Percentiles rank a stretch among this genome's conserved stretches.
Conservation (phyloP, 2,113 vertebrate species). For the Ochotona princeps region DNA sequence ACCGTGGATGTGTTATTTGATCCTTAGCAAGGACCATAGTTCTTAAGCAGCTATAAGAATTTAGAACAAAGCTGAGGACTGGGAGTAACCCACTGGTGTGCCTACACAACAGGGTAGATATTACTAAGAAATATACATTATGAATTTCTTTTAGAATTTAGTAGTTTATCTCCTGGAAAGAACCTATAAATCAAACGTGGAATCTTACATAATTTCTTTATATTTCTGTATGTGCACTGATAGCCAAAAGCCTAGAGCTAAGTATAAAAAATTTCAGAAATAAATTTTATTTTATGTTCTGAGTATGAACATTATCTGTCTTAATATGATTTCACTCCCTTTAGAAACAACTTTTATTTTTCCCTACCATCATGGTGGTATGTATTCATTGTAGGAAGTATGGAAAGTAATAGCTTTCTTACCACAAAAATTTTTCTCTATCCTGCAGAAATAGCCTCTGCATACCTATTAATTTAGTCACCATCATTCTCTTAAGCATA, state of each 20-base stretch:
- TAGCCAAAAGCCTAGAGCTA: conserved; percentile 8
- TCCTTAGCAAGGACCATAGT: background rate
- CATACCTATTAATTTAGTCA: background rate
- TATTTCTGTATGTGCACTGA: conserved; percentile 12
- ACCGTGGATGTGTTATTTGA: background rate
- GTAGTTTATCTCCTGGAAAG: background rate
- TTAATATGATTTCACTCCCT: conserved; percentile 41
- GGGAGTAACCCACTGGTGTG: background rate
- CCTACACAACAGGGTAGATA: background rate
- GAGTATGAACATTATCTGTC: background rate
- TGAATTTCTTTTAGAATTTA: background rate
- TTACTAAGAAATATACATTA: background rate
- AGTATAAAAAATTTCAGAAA: background rate
- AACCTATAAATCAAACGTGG: background rate
- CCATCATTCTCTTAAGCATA: background rate
- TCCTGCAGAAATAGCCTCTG: background rate
- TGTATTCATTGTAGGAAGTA: background rate
- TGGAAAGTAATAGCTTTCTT: background rate
- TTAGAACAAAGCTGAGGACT: background rate
- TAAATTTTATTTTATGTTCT: conserved; percentile 56
- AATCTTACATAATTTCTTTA: background rate
- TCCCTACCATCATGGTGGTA: background rate
- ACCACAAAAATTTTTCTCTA: background rate
- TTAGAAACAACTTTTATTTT: conserved; percentile 9
- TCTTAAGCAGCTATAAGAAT: background rate